Percentiles rank a stretch among this genome's conserved stretches.
These are phyloP conservation scores for Coturnix japonica DNA, from an alignment of 2,113 vertebrate species.

Conservation along the genomic window DNA sequence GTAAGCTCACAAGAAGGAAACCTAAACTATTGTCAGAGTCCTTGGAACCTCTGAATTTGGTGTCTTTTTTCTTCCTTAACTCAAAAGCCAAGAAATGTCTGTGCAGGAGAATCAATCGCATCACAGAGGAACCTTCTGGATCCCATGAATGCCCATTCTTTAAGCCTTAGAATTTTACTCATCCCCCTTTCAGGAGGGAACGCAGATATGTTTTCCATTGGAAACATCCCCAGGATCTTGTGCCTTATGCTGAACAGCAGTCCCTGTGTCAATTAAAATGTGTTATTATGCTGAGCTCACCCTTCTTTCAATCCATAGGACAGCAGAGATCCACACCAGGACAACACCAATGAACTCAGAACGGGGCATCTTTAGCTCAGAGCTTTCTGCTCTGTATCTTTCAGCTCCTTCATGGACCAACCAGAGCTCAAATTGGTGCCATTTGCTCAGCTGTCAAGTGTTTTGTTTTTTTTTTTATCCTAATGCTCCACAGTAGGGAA, in stretches of 20 bases:
- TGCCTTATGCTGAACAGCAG: slow-evolving; percentile 38
- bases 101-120: slow-evolving; percentile 36
- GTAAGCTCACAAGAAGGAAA: not conserved
- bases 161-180: slow-evolving; percentile 38
- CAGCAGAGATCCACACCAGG: not conserved
- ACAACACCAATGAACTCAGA: not conserved
- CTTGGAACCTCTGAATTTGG: not conserved
- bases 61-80: not conserved
- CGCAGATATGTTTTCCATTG: slow-evolving; percentile 50
- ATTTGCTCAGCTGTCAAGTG: slow-evolving; percentile 14
- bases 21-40: not conserved
- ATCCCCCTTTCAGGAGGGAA: slow-evolving; percentile 28
- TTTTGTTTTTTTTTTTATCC: not conserved
- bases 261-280: not conserved
- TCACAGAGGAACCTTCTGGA: slow-evolving; percentile 25
- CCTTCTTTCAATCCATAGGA: not conserved
- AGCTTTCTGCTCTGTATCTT: not conserved
- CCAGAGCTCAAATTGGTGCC: not conserved
- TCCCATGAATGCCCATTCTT: not conserved
- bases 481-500: not conserved
- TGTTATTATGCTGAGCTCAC: not conserved
- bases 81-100: slow-evolving; percentile 9
- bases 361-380: not conserved
- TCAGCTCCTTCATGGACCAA: not conserved
- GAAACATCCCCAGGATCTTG: slow-evolving; percentile 11